Conservation (phyloP, 2,888 invertebrate genomes). For the Ophraella communa region DNA sequence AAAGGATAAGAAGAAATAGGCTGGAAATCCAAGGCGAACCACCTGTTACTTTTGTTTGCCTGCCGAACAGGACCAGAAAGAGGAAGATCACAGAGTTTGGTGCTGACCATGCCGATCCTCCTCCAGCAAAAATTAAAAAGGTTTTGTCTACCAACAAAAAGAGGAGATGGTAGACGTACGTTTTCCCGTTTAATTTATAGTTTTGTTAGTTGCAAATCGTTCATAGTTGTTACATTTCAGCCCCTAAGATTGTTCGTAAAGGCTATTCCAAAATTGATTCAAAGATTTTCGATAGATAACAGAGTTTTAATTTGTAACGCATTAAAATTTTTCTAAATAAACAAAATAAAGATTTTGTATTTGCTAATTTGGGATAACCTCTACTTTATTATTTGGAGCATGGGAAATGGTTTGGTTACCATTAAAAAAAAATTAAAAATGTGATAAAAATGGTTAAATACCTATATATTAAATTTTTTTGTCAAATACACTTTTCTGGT, state of each 20-base stretch:
- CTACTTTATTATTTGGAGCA: constrained; percentile 17
- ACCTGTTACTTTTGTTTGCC: constrained; percentile 42
- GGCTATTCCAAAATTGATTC: constrained; percentile 1
- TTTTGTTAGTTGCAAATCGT: constrained; percentile 31
- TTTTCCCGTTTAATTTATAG: constrained; percentile 14
- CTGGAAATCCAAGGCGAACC: constrained; percentile 54
- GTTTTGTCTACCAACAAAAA: constrained; percentile 30
- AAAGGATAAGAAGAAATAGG: constrained; percentile 52
- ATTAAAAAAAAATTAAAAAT: constrained; percentile 28
- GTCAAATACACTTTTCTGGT: constrained; percentile 19
- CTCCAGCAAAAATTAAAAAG: constrained; percentile 51
- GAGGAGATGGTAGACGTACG: constrained; percentile 35
- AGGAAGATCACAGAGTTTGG: constrained; percentile 45
- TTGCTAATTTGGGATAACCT: not conserved
- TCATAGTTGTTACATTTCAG: constrained; percentile 25
- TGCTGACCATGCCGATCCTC: constrained; percentile 44
- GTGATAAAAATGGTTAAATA: constrained; percentile 35
- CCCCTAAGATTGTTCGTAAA: constrained; percentile 5
- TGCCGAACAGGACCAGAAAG: constrained; percentile 43
- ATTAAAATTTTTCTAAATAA: too few species aligned
- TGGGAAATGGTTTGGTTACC: constrained; percentile 25
- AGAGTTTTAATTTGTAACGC: too few species aligned
- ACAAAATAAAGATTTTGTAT: too few species aligned
- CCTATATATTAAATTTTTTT: constrained; percentile 17
- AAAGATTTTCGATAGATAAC: too few species aligned